Evolutionary conservation across 2,888 invertebrate species (phyloP), one percentile per base, ranked within the genome.

Genomic region (Abrostola tripartita): DNA sequence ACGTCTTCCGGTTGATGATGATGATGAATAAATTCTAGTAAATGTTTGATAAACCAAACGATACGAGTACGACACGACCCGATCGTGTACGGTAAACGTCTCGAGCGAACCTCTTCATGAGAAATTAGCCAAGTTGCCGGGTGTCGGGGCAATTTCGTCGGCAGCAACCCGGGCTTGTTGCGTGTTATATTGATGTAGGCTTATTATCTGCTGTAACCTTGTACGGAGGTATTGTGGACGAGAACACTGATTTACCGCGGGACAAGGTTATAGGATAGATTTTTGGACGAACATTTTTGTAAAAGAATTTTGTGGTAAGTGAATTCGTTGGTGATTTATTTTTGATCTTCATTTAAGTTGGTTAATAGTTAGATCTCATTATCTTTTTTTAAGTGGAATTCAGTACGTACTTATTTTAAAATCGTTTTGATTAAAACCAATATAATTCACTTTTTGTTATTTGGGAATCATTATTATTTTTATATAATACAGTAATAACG

Each of bases 51-150:
- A 47, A 36, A n/a, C 0, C 11, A 11, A 0, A 50, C 41, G 37
- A 44, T 1, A 57, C 71, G 52, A 52, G 5, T 0, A 54, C 63
- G 65, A 68, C 12, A 14, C 64, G 61, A 79, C 36, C 11, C 24
- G 42, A 61, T 79, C 81, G 80, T 68, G n/a, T 0, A n/a, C 6
- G 5, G 7, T 71, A 81, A 83, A 78, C 6, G 7, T 1, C 50
- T 47, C 59, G 61, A 77, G 73, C 52, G 73, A 81, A 75, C 71
- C 78, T 82, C 79, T 82, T 83, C 75, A 74, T 75, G 85, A 88
- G 85, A 88, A 88, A 90, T 90, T 89, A 90, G 85, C 83, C 74
- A 85, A 87, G 88, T 88, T 87, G 75, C 79, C 76, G 79, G 80
- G 85, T 80, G 81, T 78, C 73, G 79, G 81, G 75, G 83, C 85